Conservation (phyloP, 2,113 vertebrate genomes). For the Alethe castanea region DNA sequence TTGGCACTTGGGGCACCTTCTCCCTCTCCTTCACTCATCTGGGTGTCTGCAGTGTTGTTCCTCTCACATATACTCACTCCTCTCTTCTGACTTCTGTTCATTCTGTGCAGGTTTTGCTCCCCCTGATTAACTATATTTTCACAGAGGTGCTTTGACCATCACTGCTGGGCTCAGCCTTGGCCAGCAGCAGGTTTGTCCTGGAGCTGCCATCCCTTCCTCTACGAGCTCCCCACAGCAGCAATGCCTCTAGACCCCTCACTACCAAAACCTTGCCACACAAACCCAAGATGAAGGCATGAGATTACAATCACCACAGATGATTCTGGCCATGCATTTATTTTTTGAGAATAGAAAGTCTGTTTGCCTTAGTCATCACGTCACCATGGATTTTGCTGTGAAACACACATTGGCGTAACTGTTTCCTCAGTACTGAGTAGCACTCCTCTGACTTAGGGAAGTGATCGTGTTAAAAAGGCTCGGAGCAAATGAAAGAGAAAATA, state of each 20-base stretch:
- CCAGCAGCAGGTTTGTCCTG: not conserved
- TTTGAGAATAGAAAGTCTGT: not conserved
- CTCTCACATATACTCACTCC: not conserved
- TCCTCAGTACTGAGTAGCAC: not conserved
- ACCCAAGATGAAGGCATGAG: accelerated
- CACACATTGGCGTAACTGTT: not conserved
- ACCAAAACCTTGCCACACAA: not conserved
- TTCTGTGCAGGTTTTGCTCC: not conserved
- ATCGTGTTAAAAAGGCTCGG: not conserved
- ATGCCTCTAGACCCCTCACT: accelerated
- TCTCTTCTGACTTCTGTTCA: not conserved
- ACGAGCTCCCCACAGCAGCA: not conserved
- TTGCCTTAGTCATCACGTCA: not conserved
- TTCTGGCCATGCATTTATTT: not conserved
- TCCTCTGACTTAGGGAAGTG: not conserved
- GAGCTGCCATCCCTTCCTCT: accelerated
- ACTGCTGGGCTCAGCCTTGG: not conserved
- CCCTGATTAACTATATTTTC: not conserved
- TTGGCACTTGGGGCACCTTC: not conserved
- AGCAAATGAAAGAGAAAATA: not conserved
- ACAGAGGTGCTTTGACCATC: accelerated
- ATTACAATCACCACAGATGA: not conserved
- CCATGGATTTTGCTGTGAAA: not conserved
- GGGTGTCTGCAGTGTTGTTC: not conserved
- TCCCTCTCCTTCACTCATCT: not conserved